These are phyloP conservation scores for Aphaenogaster ashmeadi DNA, from an alignment of 1,140 invertebrate genomes.

Conservation along the genomic window DNA sequence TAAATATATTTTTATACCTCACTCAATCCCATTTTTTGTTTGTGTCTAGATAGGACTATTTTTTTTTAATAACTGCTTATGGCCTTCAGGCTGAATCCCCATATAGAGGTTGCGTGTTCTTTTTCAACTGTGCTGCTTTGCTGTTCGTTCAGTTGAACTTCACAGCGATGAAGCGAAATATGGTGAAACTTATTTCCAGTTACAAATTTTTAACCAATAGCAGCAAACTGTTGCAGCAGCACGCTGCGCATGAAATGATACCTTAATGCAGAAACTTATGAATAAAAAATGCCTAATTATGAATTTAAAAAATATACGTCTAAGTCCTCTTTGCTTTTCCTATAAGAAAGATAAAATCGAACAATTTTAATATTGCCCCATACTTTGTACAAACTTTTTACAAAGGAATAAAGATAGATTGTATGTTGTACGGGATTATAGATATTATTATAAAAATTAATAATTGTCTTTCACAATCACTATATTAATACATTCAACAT, in stretches of 20 bases:
- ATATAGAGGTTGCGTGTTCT: no score
- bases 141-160: no score
- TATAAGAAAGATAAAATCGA: neutral
- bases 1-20: no score
- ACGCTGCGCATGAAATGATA: neutral
- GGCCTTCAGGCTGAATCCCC: no score
- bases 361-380: neutral
- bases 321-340: neutral
- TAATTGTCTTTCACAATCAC: conserved; percentile 10
- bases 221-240: no score
- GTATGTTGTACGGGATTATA: neutral
- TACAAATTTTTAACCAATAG: no score
- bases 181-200: no score
- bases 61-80: no score
- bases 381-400: neutral
- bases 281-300: neutral
- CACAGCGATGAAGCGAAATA: no score
- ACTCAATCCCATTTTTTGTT: no score
- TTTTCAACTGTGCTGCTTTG: no score
- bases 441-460: neutral
- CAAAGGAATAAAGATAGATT: neutral
- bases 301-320: neutral
- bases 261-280: conserved; percentile 5
- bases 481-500: conserved; percentile 37
- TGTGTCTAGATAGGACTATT: no score